Evolutionary conservation across 1,140 invertebrate genomes (phyloP), one percentile per base, ranked within the genome.

Genomic region (Trichogramma pretiosum): DNA sequence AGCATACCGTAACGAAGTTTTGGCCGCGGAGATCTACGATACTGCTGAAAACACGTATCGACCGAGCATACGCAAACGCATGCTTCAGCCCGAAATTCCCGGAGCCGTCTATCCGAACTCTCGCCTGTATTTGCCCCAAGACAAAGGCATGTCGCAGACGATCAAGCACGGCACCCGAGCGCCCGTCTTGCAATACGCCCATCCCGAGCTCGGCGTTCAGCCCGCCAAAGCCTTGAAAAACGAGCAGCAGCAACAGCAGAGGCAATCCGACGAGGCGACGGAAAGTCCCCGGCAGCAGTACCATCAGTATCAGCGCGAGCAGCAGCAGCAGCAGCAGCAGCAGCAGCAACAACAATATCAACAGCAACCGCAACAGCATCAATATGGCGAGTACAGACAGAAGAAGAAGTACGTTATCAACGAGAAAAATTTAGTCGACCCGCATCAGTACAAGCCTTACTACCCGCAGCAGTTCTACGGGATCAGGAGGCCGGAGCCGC

Each of bases 131-230:
- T 70, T 68, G 0, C 71, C 77, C 0, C 70, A 77, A 0, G 74
- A 75, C 24, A 61, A 53, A 40, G 61, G 64, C 24, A 65, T 74
- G 0, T 68, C 74, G 0, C 64, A 76, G 0, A 73, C 68, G 2
- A 75, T 84, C 45, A 83, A 83, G 55, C 77, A 83, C 54, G 81
- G 80, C 32, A 79, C 80, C 0, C 68, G 83, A 37, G 79, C 81
- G 16, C 84, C 84, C 1, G 81, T 87, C 3, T 67, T 85, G 2
- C 83, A 86, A 53, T 87, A 87, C 54, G 84, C 84, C 5, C 84
- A 87, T 62, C 84, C 84, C 0, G 84, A 87, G 54, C 61, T 85
- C 2, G 84, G 84, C 5, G 79, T 84, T 0, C 84, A 87, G 55
- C 81, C 82, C 0, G 84, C 82, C 0, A 83, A 82, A 62, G 60